Evolutionary conservation across 2,797 vertebrate species (phyloP).

Genomic region (Acrocephalus scirpaceus): DNA sequence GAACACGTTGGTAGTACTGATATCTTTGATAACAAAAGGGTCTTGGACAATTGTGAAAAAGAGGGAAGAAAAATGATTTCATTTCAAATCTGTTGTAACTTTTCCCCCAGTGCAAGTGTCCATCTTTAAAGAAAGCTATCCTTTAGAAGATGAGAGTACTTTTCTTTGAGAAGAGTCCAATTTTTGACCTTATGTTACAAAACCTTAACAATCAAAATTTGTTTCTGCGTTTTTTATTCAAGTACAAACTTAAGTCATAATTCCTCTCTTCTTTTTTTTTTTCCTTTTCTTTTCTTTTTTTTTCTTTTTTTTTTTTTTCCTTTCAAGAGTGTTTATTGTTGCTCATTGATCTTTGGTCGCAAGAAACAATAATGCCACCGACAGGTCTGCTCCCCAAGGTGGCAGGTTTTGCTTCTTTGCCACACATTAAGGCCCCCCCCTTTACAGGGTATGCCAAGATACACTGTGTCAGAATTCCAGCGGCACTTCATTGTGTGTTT

Average conservation of each 20-base stretch:
- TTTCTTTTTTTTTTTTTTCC: neutral
- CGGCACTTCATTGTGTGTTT: conserved; percentile 67
- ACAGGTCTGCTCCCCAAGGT: conserved; percentile 61
- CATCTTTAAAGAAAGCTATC: conserved; percentile 60
- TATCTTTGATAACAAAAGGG: conserved; percentile 58
- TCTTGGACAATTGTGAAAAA: conserved; percentile 68
- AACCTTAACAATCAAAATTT: conserved; percentile 75
- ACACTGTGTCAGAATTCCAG: conserved; percentile 62
- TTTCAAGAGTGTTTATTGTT: conserved; percentile 71
- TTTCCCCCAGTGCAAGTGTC: conserved; percentile 57
- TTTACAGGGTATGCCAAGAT: conserved; percentile 61
- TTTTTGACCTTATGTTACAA: conserved; percentile 72
- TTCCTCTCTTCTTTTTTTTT: conserved; percentile 20
- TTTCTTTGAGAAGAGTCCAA: conserved; percentile 75
- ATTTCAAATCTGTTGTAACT: conserved; percentile 57
- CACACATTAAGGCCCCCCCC: conserved; percentile 69
- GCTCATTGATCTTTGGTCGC: conserved; percentile 83
- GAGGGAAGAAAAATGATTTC: conserved; percentile 62
- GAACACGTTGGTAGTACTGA: conserved; percentile 50
- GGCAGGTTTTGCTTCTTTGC: conserved; percentile 69
- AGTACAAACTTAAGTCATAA: conserved; percentile 70
- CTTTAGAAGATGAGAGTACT: conserved; percentile 71
- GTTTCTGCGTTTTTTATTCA: conserved; percentile 51
- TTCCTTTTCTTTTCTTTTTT: neutral
- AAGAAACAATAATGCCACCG: conserved; percentile 77